Percentiles rank a stretch among this genome's conserved stretches.
Evolutionary conservation across 2,113 vertebrate genomes (phyloP).

Genomic region (Muntiacus reevesi): DNA sequence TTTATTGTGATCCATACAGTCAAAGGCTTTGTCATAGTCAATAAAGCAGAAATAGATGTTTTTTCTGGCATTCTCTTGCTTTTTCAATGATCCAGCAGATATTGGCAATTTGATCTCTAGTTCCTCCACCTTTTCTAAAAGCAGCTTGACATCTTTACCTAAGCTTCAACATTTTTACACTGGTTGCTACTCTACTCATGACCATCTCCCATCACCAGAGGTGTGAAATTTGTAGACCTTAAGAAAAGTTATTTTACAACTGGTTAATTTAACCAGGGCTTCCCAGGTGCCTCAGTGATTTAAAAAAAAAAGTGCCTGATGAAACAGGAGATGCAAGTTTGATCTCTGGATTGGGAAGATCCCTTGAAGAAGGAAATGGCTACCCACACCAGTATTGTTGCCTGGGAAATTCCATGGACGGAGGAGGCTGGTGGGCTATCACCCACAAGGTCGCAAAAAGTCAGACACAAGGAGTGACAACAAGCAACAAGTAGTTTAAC

Average conservation of each 20-base stretch:
- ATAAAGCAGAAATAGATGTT: no score
- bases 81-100: no score
- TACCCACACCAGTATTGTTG: background rate
- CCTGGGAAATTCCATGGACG: background rate
- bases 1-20: no score
- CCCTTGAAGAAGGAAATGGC: background rate
- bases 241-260: background rate
- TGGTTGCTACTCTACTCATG: background rate
- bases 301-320: background rate
- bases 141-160: background rate
- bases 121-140: no score
- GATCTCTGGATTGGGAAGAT: background rate
- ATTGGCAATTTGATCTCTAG: no score
- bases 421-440: background rate
- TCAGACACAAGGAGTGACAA: background rate
- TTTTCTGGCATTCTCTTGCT: no score
- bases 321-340: background rate
- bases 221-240: background rate
- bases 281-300: background rate
- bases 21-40: no score
- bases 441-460: background rate
- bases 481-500: background rate
- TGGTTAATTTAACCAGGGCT: background rate
- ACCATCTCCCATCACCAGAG: background rate
- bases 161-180: background rate